phyloP scores from a whole-genome alignment of 2,797 vertebrate species.

The Tolypeutes matacus region DNA sequence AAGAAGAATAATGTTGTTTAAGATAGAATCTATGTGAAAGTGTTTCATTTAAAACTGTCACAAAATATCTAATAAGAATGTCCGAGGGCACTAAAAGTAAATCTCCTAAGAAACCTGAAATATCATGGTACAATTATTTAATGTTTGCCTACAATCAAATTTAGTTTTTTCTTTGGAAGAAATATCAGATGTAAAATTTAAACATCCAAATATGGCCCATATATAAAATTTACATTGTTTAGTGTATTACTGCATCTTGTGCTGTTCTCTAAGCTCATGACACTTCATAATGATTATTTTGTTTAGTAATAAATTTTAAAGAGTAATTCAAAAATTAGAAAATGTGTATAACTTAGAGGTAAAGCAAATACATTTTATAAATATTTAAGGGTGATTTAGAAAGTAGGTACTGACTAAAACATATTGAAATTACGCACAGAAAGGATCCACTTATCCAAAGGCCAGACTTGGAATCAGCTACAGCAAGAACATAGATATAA shows the following conservation, averaged over 20 bases:
- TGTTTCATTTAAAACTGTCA: not conserved
- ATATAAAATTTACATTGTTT: not conserved
- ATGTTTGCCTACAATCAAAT: not conserved
- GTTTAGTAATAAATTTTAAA: not conserved
- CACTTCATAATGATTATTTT: not conserved
- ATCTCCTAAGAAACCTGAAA: slow-evolving; percentile 14
- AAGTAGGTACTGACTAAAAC: not conserved
- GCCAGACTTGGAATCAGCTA: not conserved
- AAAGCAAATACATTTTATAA: slow-evolving; percentile 11
- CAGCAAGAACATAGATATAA: not conserved
- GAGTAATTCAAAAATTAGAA: not conserved
- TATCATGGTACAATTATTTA: not conserved
- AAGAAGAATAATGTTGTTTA: not conserved
- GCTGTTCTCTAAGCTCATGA: not conserved
- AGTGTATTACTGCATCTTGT: not conserved
- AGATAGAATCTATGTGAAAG: not conserved
- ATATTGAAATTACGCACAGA: not conserved
- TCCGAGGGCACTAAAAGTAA: not conserved
- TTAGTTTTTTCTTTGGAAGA: not conserved
- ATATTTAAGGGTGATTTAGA: not conserved
- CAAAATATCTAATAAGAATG: slow-evolving; percentile 29
- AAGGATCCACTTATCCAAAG: not conserved
- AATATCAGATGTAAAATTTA: slow-evolving; percentile 5
- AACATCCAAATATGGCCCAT: not conserved
- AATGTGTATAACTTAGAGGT: not conserved